phyloP scores from a whole-genome alignment of 2,797 vertebrate species.

The Hydrocynus forskahlii region DNA sequence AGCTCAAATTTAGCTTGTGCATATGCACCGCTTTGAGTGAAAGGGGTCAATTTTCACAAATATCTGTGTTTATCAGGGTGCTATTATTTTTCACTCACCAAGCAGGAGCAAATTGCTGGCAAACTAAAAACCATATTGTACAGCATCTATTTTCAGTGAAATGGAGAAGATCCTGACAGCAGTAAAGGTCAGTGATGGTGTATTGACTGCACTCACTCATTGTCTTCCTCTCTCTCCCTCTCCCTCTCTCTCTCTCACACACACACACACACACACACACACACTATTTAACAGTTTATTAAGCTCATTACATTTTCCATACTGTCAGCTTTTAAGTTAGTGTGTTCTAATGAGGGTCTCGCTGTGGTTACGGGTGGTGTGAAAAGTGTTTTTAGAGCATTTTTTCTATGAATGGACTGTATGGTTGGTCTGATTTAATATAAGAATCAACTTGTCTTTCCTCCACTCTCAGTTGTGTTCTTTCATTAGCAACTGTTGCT shows the following conservation, averaged over 20 bases:
- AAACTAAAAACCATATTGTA: constrained; percentile 42
- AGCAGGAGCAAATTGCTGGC: constrained; percentile 41
- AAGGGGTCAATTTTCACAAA: constrained; percentile 51
- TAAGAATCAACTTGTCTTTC: no score
- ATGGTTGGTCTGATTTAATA: no score
- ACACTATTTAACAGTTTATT: constrained; percentile 38
- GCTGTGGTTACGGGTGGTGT: neutral
- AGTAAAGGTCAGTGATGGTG: constrained; percentile 39
- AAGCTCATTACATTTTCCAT: constrained; percentile 30
- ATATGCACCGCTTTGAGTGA: constrained; percentile 36
- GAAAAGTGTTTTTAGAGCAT: constrained; percentile 7
- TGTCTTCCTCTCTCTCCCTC: neutral
- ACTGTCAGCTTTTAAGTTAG: constrained; percentile 16
- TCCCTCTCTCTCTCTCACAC: neutral
- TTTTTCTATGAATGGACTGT: neutral
- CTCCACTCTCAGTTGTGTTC: no score
- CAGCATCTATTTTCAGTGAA: constrained; percentile 46
- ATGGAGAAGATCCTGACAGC: constrained; percentile 50
- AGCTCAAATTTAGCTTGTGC: constrained; percentile 40
- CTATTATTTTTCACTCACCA: constrained; percentile 54
- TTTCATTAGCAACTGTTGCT: neutral
- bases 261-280: constrained; percentile 16
- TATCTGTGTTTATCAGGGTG: constrained; percentile 40
- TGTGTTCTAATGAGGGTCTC: constrained; percentile 10
- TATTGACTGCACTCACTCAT: constrained; percentile 24